Conservation (phyloP, 2,113 vertebrate species). For the Bungarus multicinctus region DNA sequence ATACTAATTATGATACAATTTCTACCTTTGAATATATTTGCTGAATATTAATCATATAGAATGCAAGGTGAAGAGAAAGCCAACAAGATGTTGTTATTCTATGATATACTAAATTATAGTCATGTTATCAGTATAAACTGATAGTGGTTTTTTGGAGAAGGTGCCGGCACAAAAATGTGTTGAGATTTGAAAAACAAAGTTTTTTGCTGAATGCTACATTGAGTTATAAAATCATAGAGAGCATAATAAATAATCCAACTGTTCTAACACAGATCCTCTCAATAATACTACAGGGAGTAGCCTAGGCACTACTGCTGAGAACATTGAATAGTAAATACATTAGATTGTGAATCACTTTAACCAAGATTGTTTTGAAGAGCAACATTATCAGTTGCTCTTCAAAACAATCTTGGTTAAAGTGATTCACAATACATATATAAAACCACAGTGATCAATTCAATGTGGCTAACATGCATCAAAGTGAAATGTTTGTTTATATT, state of each 20-base stretch:
- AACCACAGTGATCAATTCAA: neutral
- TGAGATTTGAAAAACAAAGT: conserved; percentile 1
- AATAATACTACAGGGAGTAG: neutral
- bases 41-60: conserved; percentile 34
- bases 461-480: neutral
- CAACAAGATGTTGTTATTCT: neutral
- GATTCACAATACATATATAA: neutral
- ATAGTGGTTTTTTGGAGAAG: neutral
- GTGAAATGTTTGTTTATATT: neutral
- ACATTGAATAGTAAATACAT: neutral
- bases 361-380: too few species aligned
- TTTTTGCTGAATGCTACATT: neutral
- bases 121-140: conserved; percentile 1
- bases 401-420: neutral
- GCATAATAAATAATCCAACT: neutral
- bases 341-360: too few species aligned
- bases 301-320: neutral
- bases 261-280: neutral
- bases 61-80: conserved; percentile 37
- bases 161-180: conserved; percentile 7
- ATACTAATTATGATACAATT: conserved; percentile 43
- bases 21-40: conserved; percentile 38
- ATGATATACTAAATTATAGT: neutral
- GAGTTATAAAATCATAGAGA: neutral
- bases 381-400: too few species aligned